Evolutionary conservation across 2,797 vertebrate genomes (phyloP).

Genomic region (Clarias laeviceps): DNA sequence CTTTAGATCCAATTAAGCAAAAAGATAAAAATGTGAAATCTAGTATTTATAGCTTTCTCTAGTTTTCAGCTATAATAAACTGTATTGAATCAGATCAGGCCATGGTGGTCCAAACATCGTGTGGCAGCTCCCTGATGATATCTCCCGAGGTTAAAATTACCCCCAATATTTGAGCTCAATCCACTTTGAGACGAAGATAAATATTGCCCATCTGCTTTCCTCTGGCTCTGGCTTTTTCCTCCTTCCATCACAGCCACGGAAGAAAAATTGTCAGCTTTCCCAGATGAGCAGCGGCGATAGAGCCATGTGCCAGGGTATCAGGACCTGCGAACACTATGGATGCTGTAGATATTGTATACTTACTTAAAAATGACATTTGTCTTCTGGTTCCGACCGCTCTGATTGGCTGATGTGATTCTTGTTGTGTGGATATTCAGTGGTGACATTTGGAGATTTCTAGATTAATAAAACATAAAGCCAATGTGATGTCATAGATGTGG

Average conservation of each 20-base stretch:
- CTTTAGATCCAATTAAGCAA: neutral
- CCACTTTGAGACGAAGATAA: conserved; percentile 71
- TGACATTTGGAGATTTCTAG: conserved; percentile 67
- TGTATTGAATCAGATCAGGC: conserved; percentile 11
- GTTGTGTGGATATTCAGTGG: conserved; percentile 66
- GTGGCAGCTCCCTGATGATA: conserved; percentile 42
- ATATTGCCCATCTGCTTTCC: conserved; percentile 70
- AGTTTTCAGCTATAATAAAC: neutral
- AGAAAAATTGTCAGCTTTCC: conserved; percentile 71
- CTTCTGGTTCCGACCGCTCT: conserved; percentile 57
- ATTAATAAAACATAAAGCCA: conserved; percentile 61
- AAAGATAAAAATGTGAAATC: neutral
- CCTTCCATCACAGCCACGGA: conserved; percentile 61
- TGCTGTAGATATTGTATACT: conserved; percentile 69
- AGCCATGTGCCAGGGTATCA: conserved; percentile 62
- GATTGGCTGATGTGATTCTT: conserved; percentile 65
- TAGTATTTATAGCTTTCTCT: neutral
- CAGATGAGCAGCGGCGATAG: conserved; percentile 66
- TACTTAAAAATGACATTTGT: conserved; percentile 68
- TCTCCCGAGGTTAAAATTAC: conserved; percentile 67
- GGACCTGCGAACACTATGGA: conserved; percentile 60
- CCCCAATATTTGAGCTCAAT: conserved; percentile 67
- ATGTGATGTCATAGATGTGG: conserved; percentile 64
- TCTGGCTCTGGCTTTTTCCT: conserved; percentile 56
- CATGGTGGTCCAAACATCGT: neutral